Base-by-base conservation (phyloP, 2,113 vertebrate species). In the Neotragus moschatus region DNA sequence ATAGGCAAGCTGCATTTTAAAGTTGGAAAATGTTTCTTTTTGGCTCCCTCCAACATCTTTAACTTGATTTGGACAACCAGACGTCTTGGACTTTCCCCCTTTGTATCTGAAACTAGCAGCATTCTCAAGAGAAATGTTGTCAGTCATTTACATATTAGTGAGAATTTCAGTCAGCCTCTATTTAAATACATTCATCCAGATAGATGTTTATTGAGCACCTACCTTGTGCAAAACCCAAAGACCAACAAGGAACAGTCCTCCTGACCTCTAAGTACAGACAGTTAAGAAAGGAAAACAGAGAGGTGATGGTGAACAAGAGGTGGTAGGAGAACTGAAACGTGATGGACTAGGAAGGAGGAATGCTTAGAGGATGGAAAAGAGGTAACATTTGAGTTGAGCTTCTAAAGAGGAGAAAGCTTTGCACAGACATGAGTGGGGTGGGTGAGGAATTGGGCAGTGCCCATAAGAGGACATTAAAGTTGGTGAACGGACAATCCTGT, bases 161-260 rank as follows among this genome's bases (percentile, higher is more conserved):
- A 88, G 30, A 88, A 88, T 94, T 97, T 93, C 55, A 82, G 19
- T 73, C 36, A 39, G 13, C 28, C 82, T 55, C 10, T 9, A 82
- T 77, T 93, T 87, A 79, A 84, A 75, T 61, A 33, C 2, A 80
- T 33, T 51, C 75, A 73, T n/a, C 3, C 23, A 47, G 73, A 51
- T 43, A 84, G 39, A 81, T 61, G 47, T 47, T 90, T 79, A 70
- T 47, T 88, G 56, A 92, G 36, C 2, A 51, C 16, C 19, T 49
- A 28, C 23, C 36, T 75, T 55, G 49, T 55, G n/a, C 33, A 81
- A 81, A 25, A 56, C 21, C 45, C 53, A 80, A 55, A 36, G 63
- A 47, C 19, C 7, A 63, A 15, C 81, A 70, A 7, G 49, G 14
- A 11, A 11, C 0, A 17, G 21, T 8, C 16, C 77, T 13, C 15